Evolutionary conservation across 2,113 vertebrate genomes (phyloP).

Genomic region (Lipophrys pholis): DNA sequence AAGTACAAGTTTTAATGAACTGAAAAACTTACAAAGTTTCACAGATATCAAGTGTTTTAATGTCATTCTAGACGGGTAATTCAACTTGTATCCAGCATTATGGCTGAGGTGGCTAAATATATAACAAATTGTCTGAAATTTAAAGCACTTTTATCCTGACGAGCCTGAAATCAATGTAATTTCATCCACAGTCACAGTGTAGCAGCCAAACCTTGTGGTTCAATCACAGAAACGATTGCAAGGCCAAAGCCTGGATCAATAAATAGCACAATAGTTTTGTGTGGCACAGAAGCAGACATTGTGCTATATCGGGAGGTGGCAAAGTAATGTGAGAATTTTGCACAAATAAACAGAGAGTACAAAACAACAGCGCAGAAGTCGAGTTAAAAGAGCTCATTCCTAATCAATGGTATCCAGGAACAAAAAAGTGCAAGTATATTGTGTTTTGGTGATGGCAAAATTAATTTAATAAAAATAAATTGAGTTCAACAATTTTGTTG

Average conservation of each 20-base stretch:
- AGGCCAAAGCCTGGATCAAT: conserved; percentile 20
- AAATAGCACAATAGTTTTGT: conserved; percentile 23
- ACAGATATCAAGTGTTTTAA: neutral
- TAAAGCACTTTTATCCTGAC: no score
- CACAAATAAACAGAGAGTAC: conserved; percentile 23
- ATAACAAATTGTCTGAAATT: no score
- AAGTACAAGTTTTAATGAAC: neutral
- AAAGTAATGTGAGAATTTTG: conserved; percentile 42
- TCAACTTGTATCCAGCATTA: neutral
- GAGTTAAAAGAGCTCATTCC: neutral
- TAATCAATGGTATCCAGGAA: neutral
- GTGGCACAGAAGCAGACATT: conserved; percentile 10
- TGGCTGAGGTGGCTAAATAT: neutral
- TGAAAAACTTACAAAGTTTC: conserved; percentile 2
- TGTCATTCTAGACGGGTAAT: neutral
- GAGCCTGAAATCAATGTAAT: neutral
- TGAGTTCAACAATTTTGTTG: neutral
- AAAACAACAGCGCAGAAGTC: neutral
- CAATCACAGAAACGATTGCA: neutral
- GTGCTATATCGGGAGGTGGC: conserved; percentile 41
- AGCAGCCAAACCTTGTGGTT: neutral
- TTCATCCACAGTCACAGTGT: neutral
- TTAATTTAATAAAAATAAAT: no score
- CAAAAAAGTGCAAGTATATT: neutral
- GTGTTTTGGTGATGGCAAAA: neutral